A percentile compares a stretch with the other conserved stretches of the same genome.
These are phyloP conservation scores for Xylophagus ater DNA, from an alignment of 2,888 invertebrate genomes.

Conservation along the genomic window DNA sequence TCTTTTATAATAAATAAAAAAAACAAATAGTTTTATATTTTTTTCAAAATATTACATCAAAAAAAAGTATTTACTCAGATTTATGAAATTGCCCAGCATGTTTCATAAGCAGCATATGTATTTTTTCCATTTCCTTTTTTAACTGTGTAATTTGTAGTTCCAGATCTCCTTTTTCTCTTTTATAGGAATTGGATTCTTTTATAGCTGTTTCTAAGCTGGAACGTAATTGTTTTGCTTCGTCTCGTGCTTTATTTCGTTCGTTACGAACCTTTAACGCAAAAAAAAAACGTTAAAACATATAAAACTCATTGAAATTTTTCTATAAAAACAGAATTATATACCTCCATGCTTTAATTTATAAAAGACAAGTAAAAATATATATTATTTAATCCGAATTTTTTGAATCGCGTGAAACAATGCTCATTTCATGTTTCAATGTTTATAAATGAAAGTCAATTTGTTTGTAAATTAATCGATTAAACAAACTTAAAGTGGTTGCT, in stretches of 20 bases:
- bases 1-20: constrained; percentile 2
- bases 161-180: constrained; percentile 68
- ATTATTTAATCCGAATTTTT: too few species aligned
- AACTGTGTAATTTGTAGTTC: constrained; percentile 65
- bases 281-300: neutral
- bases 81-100: constrained; percentile 60
- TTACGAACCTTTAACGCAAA: constrained; percentile 51
- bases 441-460: too few species aligned
- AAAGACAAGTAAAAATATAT: too few species aligned
- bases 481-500: too few species aligned
- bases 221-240: constrained; percentile 74
- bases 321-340: too few species aligned
- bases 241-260: constrained; percentile 85
- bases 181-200: constrained; percentile 63
- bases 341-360: too few species aligned
- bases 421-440: too few species aligned
- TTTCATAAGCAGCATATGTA: constrained; percentile 53
- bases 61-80: constrained; percentile 22
- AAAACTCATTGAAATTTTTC: too few species aligned
- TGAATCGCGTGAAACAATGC: too few species aligned
- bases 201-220: constrained; percentile 65
- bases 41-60: neutral
- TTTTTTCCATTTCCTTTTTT: constrained; percentile 71
- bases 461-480: too few species aligned
- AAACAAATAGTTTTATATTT: neutral